Conservation (phyloP, 2,113 vertebrate species). For the Pungitius pungitius region DNA sequence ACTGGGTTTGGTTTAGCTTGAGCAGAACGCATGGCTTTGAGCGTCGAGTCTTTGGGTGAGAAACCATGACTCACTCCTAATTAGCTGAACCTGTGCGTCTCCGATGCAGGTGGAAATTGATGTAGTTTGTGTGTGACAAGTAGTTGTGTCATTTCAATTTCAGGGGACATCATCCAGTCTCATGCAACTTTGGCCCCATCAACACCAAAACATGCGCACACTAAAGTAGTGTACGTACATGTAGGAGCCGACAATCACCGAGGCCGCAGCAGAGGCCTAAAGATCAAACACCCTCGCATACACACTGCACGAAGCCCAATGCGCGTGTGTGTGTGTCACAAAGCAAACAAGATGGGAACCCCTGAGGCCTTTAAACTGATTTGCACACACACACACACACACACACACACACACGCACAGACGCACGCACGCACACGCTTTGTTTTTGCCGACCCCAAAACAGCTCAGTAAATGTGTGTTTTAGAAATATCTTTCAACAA, state of each 20-base stretch:
- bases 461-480: constrained; percentile 22
- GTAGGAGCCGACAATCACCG: constrained; percentile 53
- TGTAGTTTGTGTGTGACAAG: background rate
- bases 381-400: background rate
- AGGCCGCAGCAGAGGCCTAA: constrained; percentile 43
- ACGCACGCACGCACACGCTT: background rate
- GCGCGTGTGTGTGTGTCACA: constrained; percentile 12
- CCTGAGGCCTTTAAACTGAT: constrained; percentile 19
- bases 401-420: background rate
- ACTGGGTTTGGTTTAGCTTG: background rate
- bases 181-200: constrained; percentile 33
- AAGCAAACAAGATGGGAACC: constrained; percentile 44
- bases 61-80: background rate
- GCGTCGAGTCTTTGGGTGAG: background rate
- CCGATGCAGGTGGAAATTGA: too few species aligned
- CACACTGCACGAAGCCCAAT: constrained; percentile 32
- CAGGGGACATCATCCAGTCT: background rate
- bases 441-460: constrained; percentile 14
- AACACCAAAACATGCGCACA: background rate
- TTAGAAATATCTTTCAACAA: constrained; percentile 34
- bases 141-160: background rate
- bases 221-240: constrained; percentile 41
- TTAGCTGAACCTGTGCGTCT: background rate
- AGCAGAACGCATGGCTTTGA: too few species aligned
- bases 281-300: constrained; percentile 68